phyloP scores from a whole-genome alignment of 2,113 vertebrate species.

The Podilymbus podiceps region DNA sequence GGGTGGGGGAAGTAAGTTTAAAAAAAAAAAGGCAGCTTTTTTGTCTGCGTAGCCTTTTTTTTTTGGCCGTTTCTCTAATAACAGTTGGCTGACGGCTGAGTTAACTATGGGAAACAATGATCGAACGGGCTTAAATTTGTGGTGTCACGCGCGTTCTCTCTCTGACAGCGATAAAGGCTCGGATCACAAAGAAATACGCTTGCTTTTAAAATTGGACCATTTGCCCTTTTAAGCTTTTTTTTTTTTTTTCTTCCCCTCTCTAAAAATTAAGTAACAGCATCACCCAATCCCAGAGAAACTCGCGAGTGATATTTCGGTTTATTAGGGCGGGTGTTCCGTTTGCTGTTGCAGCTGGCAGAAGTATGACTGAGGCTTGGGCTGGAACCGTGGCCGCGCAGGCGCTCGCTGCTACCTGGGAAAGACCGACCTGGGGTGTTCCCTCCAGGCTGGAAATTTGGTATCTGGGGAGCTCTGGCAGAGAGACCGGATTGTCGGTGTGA shows the following conservation, averaged over 20 bases:
- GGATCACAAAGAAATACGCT: neutral
- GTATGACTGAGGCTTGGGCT: too few species aligned
- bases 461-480: accelerated
- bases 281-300: too few species aligned
- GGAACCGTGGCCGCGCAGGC: too few species aligned
- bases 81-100: too few species aligned
- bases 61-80: neutral
- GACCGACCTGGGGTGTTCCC: neutral
- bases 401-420: accelerated
- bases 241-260: too few species aligned
- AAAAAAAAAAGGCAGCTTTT: too few species aligned
- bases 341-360: neutral
- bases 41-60: neutral
- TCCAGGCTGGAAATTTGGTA: neutral
- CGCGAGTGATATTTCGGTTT: accelerated
- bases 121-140: neutral
- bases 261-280: neutral
- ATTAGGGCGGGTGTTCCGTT: accelerated
- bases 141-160: accelerated
- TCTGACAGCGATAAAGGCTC: neutral
- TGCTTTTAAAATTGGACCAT: accelerated
- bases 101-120: neutral
- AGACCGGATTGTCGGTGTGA: neutral
- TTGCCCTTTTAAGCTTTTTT: neutral
- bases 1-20: too few species aligned